These are phyloP conservation scores for Labroides dimidiatus DNA, from an alignment of 2,797 vertebrate genomes.

Conservation along the genomic window DNA sequence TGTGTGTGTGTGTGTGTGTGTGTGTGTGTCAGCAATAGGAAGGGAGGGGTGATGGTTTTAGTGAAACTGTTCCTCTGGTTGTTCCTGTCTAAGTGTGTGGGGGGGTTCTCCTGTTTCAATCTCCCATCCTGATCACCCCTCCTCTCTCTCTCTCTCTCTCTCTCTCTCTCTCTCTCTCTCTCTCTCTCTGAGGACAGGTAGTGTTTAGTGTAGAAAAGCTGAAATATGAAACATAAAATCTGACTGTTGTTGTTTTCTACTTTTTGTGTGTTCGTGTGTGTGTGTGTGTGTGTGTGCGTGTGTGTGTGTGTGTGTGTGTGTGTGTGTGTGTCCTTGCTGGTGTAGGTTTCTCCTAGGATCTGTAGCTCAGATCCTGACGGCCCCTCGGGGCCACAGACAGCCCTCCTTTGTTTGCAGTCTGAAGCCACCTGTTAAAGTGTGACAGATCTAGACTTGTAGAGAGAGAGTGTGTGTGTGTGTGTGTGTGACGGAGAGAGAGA, in stretches of 20 bases:
- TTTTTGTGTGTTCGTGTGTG: too few relatives aligned
- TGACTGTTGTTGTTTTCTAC: too few relatives aligned
- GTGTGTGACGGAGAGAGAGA: too few relatives aligned
- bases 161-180: too few relatives aligned
- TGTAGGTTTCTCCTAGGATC: conserved; percentile 84
- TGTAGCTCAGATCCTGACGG: conserved; percentile 59
- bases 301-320: background rate
- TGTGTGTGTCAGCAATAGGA: conserved; percentile 77
- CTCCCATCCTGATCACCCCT: too few relatives aligned
- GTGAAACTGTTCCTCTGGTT: conserved; percentile 72
- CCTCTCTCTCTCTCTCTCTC: too few relatives aligned
- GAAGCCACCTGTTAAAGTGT: conserved; percentile 55
- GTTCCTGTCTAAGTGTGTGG: conserved; percentile 54
- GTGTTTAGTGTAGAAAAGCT: too few relatives aligned
- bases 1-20: conserved; percentile 10
- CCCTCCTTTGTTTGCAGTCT: conserved; percentile 63
- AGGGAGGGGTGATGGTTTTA: conserved; percentile 76
- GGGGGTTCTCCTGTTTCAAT: conserved; percentile 28
- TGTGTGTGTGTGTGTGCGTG: too few relatives aligned
- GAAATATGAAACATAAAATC: too few relatives aligned
- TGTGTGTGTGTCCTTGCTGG: background rate
- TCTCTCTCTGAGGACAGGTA: too few relatives aligned
- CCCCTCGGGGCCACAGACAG: conserved; percentile 78
- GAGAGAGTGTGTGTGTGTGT: too few relatives aligned
- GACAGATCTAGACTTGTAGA: background rate